phyloP scores from a whole-genome alignment of 2,888 invertebrate genomes.

The Anoplius nigerrimus region DNA sequence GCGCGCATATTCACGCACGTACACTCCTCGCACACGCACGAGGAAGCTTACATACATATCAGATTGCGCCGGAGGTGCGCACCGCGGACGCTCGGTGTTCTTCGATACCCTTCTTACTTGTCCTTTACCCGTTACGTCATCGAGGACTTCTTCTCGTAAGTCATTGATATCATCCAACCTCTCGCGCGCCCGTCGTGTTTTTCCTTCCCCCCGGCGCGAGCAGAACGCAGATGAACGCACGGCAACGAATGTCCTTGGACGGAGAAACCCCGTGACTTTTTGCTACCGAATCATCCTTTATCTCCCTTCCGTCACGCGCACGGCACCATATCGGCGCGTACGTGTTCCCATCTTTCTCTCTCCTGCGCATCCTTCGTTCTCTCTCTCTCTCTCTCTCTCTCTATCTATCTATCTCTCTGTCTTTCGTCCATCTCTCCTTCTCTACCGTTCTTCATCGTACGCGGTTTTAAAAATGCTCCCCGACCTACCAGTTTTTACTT shows the following conservation, averaged over 20 bases:
- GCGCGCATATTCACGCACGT: no score
- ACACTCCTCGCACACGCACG: no score
- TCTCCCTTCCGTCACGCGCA: constrained; percentile 2
- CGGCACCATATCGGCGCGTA: constrained; percentile 13
- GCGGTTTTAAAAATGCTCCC: constrained; percentile 50
- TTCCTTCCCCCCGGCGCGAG: neutral
- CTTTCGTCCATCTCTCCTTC: constrained; percentile 37
- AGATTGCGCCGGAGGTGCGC: no score
- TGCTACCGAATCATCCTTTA: neutral
- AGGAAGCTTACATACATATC: no score
- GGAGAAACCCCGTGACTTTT: neutral
- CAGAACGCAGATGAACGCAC: no score
- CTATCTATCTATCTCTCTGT: no score
- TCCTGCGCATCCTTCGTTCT: constrained; percentile 7
- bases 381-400: no score
- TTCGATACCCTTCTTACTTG: no score
- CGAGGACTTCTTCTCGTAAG: no score
- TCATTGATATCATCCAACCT: constrained; percentile 10
- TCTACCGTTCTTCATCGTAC: constrained; percentile 34
- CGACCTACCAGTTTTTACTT: constrained; percentile 53
- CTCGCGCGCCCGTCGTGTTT: constrained; percentile 33
- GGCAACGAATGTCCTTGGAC: no score
- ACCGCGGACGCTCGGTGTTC: no score
- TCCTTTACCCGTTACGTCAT: no score
- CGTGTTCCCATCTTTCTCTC: constrained; percentile 7